Conservation (phyloP, 2,797 vertebrate genomes). For the Amazona ochrocephala region DNA sequence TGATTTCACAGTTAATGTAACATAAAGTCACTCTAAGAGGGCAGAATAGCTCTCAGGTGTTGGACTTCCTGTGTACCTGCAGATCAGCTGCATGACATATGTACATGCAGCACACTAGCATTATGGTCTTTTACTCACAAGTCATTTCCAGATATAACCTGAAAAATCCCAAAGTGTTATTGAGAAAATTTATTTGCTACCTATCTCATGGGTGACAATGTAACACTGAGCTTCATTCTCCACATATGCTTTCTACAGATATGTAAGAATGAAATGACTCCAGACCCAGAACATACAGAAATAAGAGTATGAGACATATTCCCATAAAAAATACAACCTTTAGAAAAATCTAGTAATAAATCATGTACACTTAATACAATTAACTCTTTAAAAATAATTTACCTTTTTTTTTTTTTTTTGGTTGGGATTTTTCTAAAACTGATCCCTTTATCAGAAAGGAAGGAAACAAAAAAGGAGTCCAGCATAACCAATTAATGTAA, state of each 20-base stretch:
- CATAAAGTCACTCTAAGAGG: background rate
- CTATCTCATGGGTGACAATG: background rate
- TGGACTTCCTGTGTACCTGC: background rate
- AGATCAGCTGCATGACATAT: background rate
- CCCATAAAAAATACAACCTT: background rate
- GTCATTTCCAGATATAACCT: background rate
- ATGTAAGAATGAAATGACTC: background rate
- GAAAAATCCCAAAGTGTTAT: background rate
- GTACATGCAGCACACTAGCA: background rate
- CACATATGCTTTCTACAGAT: background rate
- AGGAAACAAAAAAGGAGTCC: background rate
- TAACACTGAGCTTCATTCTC: background rate
- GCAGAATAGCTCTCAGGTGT: background rate
- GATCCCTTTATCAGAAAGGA: background rate
- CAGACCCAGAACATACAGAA: background rate
- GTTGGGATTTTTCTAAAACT: background rate
- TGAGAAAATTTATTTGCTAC: background rate
- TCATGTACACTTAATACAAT: background rate
- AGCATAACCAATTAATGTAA: background rate
- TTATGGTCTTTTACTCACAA: background rate
- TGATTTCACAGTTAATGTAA: background rate
- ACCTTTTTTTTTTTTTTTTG: background rate
- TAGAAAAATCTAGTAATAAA: background rate
- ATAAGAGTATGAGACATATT: background rate
- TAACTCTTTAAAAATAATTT: fast-evolving